Evolutionary conservation across 2,797 vertebrate genomes (phyloP).

Genomic region (Sebastes wilsoni): DNA sequence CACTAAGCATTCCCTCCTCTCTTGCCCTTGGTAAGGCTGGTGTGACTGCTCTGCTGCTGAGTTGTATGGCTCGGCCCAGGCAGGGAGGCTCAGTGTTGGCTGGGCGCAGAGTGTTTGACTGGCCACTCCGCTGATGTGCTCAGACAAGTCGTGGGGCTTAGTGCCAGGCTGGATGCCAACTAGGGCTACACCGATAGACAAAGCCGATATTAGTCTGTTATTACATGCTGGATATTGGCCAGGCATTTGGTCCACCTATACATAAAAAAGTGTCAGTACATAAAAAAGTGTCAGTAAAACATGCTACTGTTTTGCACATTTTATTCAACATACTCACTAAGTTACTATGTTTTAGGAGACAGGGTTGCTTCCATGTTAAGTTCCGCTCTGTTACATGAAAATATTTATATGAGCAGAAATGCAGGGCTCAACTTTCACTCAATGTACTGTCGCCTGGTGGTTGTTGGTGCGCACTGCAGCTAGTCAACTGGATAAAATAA

Average conservation of each 20-base stretch:
- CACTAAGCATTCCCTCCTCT: background rate
- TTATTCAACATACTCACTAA: background rate
- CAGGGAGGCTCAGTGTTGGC: slow-evolving; percentile 27
- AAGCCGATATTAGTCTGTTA: background rate
- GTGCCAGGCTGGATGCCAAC: slow-evolving; percentile 54
- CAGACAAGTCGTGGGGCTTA: slow-evolving; percentile 65
- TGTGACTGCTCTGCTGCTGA: slow-evolving; percentile 60
- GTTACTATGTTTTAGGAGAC: background rate
- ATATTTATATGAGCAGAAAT: background rate
- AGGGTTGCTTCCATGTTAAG: background rate
- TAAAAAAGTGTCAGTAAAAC: background rate
- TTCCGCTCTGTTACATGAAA: background rate
- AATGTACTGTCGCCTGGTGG: too few species aligned
- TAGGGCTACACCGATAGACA: slow-evolving; percentile 1
- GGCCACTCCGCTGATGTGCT: slow-evolving; percentile 66
- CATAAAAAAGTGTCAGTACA: background rate
- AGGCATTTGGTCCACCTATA: background rate
- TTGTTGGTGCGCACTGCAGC: background rate
- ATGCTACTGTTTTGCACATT: background rate
- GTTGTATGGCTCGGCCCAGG: slow-evolving; percentile 18
- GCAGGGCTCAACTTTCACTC: background rate
- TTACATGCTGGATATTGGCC: background rate
- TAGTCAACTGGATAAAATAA: background rate
- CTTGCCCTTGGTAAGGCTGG: slow-evolving; percentile 60
- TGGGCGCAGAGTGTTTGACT: slow-evolving; percentile 43